A percentile compares a stretch with the other conserved stretches of the same genome.
Conservation (phyloP, 2,113 vertebrate species). For the Antennarius striatus region DNA sequence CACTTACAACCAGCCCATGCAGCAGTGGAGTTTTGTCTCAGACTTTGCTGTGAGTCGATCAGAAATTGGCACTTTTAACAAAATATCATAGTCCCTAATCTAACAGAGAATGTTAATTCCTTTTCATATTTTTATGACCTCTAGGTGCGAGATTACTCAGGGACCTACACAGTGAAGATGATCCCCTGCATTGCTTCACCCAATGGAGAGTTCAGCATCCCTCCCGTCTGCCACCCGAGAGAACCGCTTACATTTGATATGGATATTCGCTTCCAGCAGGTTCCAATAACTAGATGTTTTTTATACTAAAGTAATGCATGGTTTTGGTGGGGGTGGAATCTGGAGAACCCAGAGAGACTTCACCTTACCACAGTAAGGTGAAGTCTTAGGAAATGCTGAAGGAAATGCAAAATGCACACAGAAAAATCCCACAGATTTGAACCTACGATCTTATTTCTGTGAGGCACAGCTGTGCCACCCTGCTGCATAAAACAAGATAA, state of each 20-base stretch:
- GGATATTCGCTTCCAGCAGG: constrained; percentile 89
- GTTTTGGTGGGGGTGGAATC: too few relatives aligned
- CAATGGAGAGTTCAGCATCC: constrained; percentile 76
- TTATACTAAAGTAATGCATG: too few relatives aligned
- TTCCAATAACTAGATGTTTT: constrained; percentile 22
- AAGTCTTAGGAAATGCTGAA: too few relatives aligned
- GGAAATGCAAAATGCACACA: too few relatives aligned
- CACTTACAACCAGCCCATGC: constrained; percentile 82
- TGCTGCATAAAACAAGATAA: too few relatives aligned
- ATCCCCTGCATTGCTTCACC: constrained; percentile 78
- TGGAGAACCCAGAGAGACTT: too few relatives aligned
- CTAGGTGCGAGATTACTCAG: constrained; percentile 82
- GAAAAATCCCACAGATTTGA: too few relatives aligned
- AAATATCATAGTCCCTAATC: not conserved
- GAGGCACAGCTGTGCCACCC: too few relatives aligned
- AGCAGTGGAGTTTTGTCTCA: constrained; percentile 83
- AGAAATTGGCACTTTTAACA: not conserved
- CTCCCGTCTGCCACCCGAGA: constrained; percentile 80
- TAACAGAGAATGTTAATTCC: not conserved
- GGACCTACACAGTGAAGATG: constrained; percentile 81
- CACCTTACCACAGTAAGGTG: too few relatives aligned
- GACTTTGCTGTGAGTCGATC: constrained; percentile 80
- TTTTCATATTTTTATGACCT: constrained; percentile 10
- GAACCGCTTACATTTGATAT: constrained; percentile 83
- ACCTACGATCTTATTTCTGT: too few relatives aligned